Evolutionary conservation across 1,140 invertebrate genomes (phyloP).

Genomic region (Drosophila tsacasi): DNA sequence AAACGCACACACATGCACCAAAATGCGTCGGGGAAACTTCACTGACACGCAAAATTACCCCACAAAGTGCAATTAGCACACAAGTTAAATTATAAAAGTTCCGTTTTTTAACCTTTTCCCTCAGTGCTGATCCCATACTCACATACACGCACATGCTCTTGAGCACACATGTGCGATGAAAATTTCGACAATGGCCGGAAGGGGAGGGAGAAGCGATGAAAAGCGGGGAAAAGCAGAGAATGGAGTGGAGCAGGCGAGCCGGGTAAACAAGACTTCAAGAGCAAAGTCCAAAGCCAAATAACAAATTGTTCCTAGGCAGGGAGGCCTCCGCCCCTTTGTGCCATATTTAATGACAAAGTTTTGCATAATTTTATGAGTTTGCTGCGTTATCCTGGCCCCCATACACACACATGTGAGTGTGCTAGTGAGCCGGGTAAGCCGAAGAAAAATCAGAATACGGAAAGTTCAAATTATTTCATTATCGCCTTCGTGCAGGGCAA

Average conservation of each 20-base stretch:
- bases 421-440: slow-evolving; percentile 28
- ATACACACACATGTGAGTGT: background rate
- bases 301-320: slow-evolving; percentile 64
- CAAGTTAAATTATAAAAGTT: slow-evolving; percentile 79
- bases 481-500: slow-evolving; percentile 69
- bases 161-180: slow-evolving; percentile 10
- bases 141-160: background rate
- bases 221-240: background rate
- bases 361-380: slow-evolving; percentile 82
- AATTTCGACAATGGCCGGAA: slow-evolving; percentile 28
- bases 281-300: slow-evolving; percentile 77
- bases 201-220: background rate
- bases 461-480: slow-evolving; percentile 83
- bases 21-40: slow-evolving; percentile 64
- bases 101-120: slow-evolving; percentile 58
- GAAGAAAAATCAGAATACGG: slow-evolving; percentile 63
- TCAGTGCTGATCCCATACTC: slow-evolving; percentile 11
- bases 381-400: slow-evolving; percentile 53
- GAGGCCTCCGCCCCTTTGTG: slow-evolving; percentile 18
- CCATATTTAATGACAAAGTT: slow-evolving; percentile 81
- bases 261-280: slow-evolving; percentile 72
- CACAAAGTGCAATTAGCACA: slow-evolving; percentile 78
- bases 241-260: slow-evolving; percentile 13
- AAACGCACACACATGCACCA: slow-evolving; percentile 17
- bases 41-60: slow-evolving; percentile 76